Evolutionary conservation across 2,113 vertebrate genomes (phyloP), one percentile per base, ranked within the genome.

Genomic region (Gorsachius goisagi): DNA sequence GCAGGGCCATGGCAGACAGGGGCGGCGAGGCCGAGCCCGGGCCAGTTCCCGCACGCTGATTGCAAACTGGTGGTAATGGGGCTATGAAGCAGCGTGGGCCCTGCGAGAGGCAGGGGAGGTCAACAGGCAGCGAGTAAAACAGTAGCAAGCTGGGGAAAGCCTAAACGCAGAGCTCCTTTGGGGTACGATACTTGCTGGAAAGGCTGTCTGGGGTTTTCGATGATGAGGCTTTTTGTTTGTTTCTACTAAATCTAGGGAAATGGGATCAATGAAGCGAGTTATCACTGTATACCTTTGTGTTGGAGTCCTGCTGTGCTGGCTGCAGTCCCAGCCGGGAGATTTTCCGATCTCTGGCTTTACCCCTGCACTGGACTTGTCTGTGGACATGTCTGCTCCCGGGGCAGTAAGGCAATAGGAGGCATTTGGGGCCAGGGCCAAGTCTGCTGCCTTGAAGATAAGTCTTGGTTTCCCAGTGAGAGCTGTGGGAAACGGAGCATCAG

Each of bases 161-260:
- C 85, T 6, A 6, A 84, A 62, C 5, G 6, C 44, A 5, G 53
- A 28, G 56, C 49, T 63, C 26, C 16, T 59, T 52, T 39, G 19
- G 58, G 85, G 41, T 5, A 19, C 4, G 5, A 7, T 6, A 2
- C 50, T 28, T 5, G 26, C 85, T 62, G 90, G 71, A 53, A 15
- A 69, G 90, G 88, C 95, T 90, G 63, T 6, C 58, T 62, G 67
- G 64, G 74, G 17, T 15, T 80, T 91, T 89, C 4, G 17, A 37
- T 60, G 88, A 81, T 4, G 90, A 90, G 64, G 78, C 50, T 86
- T 92, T 95, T 74, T 95, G 90, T 85, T 88, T 95, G 79, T 72
- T 93, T 82, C 68, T 59, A 24, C 88, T 56, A 33, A 81, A 67
- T 11, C 24, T 9, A 5, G 78, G 74, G 20, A 22, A 28, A 30